A percentile compares a stretch with the other conserved stretches of the same genome.
These are phyloP conservation scores for Euglossa dilemma DNA, from an alignment of 1,140 invertebrate genomes.

Conservation along the genomic window DNA sequence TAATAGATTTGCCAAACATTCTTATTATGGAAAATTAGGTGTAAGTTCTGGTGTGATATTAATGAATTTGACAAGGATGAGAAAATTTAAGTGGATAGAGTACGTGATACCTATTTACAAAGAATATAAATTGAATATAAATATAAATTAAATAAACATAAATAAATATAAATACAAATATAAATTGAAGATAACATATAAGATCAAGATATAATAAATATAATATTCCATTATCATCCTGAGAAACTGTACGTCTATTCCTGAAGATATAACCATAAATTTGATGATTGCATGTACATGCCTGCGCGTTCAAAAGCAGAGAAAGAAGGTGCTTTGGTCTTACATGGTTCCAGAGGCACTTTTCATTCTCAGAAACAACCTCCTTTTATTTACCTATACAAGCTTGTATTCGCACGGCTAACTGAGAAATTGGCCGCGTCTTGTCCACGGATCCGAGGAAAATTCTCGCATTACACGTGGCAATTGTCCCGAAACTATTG, in stretches of 20 bases:
- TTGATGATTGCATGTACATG: constrained; percentile 97
- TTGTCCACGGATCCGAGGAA: no score
- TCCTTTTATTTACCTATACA: constrained; percentile 91
- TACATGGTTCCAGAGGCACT: constrained; percentile 94
- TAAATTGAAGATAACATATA: constrained; percentile 95
- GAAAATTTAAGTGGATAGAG: constrained; percentile 91
- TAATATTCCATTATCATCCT: constrained; percentile 96
- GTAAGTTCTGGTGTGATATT: constrained; percentile 98
- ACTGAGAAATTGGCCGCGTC: no score
- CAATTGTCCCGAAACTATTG: no score
- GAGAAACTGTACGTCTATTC: constrained; percentile 91
- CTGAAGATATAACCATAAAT: constrained; percentile 95
- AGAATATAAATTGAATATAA: no score
- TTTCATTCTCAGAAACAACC: constrained; percentile 95
- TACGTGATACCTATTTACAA: constrained; percentile 93
- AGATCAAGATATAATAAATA: constrained; percentile 99
- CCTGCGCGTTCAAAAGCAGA: constrained; percentile 91
- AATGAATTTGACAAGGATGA: constrained; percentile 97
- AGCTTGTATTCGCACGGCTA: constrained; percentile 62
- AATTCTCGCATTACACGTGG: no score
- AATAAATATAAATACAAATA: no score
- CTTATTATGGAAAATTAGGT: constrained; percentile 95
- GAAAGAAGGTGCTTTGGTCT: constrained; percentile 88
- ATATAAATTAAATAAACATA: no score
- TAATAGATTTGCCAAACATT: constrained; percentile 96